Evolutionary conservation across 2,797 vertebrate species (phyloP).

Genomic region (Acomys russatus): DNA sequence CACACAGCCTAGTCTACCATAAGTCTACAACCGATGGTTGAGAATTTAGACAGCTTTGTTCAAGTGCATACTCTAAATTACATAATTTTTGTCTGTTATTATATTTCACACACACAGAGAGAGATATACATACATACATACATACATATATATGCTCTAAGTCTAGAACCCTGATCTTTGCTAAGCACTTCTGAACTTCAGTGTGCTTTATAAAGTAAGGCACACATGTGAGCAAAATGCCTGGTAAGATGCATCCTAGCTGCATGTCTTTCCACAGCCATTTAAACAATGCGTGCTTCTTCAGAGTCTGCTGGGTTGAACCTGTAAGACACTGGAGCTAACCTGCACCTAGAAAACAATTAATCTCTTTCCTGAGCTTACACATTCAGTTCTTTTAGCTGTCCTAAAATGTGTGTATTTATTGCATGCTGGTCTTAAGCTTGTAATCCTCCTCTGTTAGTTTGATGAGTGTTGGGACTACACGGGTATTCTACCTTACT

Average conservation of each 20-base stretch:
- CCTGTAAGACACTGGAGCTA: neutral
- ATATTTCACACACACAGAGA: neutral
- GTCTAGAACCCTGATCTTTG: neutral
- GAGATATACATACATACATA: neutral
- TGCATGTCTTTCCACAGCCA: neutral
- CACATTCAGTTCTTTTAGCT: constrained; percentile 21
- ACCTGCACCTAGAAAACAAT: constrained; percentile 23
- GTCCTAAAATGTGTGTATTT: neutral
- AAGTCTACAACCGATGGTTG: neutral
- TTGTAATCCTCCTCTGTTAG: neutral
- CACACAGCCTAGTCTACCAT: neutral
- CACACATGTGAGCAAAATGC: neutral
- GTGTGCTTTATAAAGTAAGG: constrained; percentile 30
- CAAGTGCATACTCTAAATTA: constrained; percentile 45
- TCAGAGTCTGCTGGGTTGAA: neutral
- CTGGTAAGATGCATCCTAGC: constrained; percentile 10
- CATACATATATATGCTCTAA: neutral
- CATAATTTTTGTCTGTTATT: constrained; percentile 31
- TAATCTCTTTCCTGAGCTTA: neutral
- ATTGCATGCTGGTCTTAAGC: neutral
- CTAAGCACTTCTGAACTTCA: constrained; percentile 12
- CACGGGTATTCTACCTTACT: neutral
- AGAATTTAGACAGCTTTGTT: constrained; percentile 52
- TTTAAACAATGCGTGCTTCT: neutral
- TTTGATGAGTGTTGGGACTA: neutral